Percentiles rank a stretch among this genome's conserved stretches.
Conservation (phyloP, 2,888 invertebrate genomes). For the Sinhomidia bicolor region DNA sequence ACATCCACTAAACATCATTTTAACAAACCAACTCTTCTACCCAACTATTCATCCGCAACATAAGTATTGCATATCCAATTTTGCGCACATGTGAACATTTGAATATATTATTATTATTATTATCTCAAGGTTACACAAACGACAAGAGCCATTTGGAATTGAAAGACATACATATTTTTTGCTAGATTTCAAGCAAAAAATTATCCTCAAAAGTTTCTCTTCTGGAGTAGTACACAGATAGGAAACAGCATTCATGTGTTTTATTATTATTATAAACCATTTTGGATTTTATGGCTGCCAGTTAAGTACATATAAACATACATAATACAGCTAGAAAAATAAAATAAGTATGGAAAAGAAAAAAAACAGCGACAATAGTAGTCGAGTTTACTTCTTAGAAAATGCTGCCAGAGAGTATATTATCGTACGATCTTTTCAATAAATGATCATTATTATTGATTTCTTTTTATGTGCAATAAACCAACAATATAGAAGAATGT, state of each 20-base stretch:
- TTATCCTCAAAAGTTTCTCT: neutral
- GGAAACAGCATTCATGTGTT: neutral
- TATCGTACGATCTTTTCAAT: neutral
- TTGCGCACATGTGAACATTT: slow-evolving; percentile 35
- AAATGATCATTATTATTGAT: slow-evolving; percentile 9
- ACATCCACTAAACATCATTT: neutral
- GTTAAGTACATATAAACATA: too few relatives aligned
- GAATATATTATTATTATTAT: slow-evolving; percentile 39
- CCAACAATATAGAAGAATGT: neutral
- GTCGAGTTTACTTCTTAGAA: neutral
- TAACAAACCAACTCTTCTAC: neutral
- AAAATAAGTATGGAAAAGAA: neutral
- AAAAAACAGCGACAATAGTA: neutral
- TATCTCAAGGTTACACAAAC: slow-evolving; percentile 31
- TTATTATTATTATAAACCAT: neutral
- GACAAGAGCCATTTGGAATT: slow-evolving; percentile 21
- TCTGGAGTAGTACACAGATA: neutral
- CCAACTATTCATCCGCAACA: neutral
- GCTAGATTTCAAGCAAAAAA: neutral
- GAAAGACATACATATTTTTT: neutral
- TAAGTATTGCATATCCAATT: neutral
- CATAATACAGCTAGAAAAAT: too few relatives aligned
- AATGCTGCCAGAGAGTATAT: neutral
- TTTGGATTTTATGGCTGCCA: neutral
- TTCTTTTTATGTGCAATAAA: slow-evolving; percentile 18